Base-by-base conservation (phyloP, 1,140 invertebrate genomes). In the Rhizoglyphus robini region DNA sequence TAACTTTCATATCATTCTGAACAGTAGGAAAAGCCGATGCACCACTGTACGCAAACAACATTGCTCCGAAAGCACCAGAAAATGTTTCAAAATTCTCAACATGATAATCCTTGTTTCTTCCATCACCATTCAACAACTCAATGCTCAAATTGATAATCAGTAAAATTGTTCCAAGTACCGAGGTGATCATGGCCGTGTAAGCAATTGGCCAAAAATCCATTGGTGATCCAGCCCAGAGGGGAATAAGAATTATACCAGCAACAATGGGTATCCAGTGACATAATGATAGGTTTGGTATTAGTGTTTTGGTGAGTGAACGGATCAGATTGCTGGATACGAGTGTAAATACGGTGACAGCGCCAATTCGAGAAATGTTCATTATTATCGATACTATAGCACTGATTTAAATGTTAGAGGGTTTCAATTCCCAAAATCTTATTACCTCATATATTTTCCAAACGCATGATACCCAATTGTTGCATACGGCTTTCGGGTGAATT, bases 221-320 rank as follows among this genome's bases (percentile, higher is more conserved):
- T 1, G 86, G 86, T 4, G 83, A 82, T 34, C 84, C 84, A 1
- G 86, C 78, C 77, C 84, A 84, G 68, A 83, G 81, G 0, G 83
- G 71, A 0, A 85, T 84, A 8, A 80, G 80, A 3, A 87, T 76
- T 0, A 77, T 69, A 2, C 76, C 73, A 0, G 80, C 81, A 18
- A 87, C 80, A 1, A 86, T 76, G 1, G 86, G 71, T 68, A 85
- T 80, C 78, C 83, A 83, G 34, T 76, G 72, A 72, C 85, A 87
- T 68, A 81, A 78, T 31, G 77, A 73, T 70, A 20, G 79, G 72
- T 41, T n/a, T n/a, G n/a, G 66, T 18, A 76, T 47, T 25, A 81
- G 68, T n/a, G 75, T 67, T 20, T 74, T 70, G 48, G 84, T 73
- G 27, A 86, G 70, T 58, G 80, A 77, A 66, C 81, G 77, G 30